Base-by-base conservation (phyloP, 2,888 invertebrate genomes). In the Rosalia funebris region DNA sequence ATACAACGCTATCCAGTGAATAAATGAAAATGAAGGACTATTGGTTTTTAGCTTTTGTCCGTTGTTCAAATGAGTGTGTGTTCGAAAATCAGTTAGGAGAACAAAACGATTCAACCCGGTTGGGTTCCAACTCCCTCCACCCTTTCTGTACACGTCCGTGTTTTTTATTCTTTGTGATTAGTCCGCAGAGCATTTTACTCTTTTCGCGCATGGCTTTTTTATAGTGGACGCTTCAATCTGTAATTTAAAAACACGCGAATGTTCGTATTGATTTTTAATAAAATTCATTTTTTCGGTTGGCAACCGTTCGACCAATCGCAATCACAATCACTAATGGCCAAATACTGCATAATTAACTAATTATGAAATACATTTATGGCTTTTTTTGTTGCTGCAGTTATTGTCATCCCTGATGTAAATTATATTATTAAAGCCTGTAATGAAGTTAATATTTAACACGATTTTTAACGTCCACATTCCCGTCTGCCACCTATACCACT, bases 11-110 rank as follows among this genome's bases (percentile, higher is more conserved):
- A 78, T 78, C 77, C 76, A 77, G 77, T 79, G 79, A 82, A 81
- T 81, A 81, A 82, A 82, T 82, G 81, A 81, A 81, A 81, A 82
- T 80, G 81, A 81, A 81, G 81, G 80, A 80, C 81, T 81, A 82
- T 81, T 82, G 81, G 81, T 82, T 82, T 82, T 82, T 81, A 79
- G 81, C 81, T 81, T 81, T 82, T 82, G 81, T 81, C 77, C 77
- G 78, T 77, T 78, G 79, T 80, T 79, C 77, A 79, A 79, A 79
- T 73, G 75, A 70, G 70, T 76, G 69, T 73, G 74, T 74, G 76
- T 80, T 79, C 79, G 80, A 79, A 80, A 80, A 80, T 80, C 80
- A 80, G 80, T 81, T 80, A 79, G 79, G 79, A 80, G 80, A 80
- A 80, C 80, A 81, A 81, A 80, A 79, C 80, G 79, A 77, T 74